Conservation (phyloP, 2,113 vertebrate species). For the Oryzias melastigma region DNA sequence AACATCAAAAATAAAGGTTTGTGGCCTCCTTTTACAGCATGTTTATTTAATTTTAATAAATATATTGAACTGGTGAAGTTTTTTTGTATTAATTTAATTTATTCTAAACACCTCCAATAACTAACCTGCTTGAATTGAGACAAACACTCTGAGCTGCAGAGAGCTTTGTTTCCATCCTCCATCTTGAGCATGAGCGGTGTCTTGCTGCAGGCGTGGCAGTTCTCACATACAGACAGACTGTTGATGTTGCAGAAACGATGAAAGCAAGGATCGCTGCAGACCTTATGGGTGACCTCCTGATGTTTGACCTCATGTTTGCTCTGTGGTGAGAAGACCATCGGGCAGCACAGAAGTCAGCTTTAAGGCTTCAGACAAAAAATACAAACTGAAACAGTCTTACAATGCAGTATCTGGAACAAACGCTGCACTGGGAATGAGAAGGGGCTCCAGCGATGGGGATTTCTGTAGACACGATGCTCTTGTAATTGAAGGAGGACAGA, state of each 20-base stretch:
- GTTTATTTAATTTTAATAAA: background rate
- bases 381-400: slow-evolving; percentile 68
- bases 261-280: slow-evolving; percentile 89
- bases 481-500: slow-evolving; percentile 84
- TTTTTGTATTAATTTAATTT: too few species aligned
- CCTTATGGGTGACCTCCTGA: slow-evolving; percentile 83
- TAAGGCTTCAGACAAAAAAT: too few species aligned
- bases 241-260: slow-evolving; percentile 86
- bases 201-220: slow-evolving; percentile 80
- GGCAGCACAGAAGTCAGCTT: background rate
- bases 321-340: slow-evolving; percentile 61
- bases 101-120: rapidly evolving
- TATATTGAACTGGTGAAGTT: too few species aligned
- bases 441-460: rapidly evolving
- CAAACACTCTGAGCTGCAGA: slow-evolving; percentile 84
- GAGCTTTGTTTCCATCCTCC: slow-evolving; percentile 79
- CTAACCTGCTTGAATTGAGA: slow-evolving; percentile 84
- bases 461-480: slow-evolving; percentile 77
- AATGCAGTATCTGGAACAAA: slow-evolving; percentile 87
- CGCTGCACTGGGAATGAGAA: slow-evolving; percentile 82
- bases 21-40: background rate
- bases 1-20: background rate
- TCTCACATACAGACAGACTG: slow-evolving; percentile 85
- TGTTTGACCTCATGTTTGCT: slow-evolving; percentile 88
- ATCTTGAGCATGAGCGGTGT: slow-evolving; percentile 79